Conservation (phyloP, 2,888 invertebrate genomes). For the Drosophila vallismaia region DNA sequence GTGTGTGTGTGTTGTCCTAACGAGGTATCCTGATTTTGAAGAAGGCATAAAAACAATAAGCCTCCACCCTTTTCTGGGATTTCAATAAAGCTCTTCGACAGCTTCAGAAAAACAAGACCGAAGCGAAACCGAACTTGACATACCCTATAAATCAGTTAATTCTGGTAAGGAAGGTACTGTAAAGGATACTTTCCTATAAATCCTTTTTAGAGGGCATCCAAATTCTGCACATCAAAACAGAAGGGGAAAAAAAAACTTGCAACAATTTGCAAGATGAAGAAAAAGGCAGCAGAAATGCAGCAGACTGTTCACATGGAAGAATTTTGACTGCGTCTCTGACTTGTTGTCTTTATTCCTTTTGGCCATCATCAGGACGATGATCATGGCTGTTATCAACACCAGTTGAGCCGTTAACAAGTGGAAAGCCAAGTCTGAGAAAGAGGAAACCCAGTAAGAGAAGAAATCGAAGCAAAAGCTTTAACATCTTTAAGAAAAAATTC, state of each 20-base stretch:
- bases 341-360: constrained; percentile 10
- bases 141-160: too few relatives aligned
- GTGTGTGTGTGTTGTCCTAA: constrained; percentile 53
- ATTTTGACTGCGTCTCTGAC: constrained; percentile 59
- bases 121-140: too few relatives aligned
- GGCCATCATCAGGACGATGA: constrained; percentile 45
- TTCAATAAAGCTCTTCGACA: constrained; percentile 68
- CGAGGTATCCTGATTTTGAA: constrained; percentile 59
- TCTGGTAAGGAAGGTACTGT: too few relatives aligned
- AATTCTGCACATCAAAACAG: background rate
- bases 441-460: background rate
- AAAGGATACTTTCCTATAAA: background rate
- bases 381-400: constrained; percentile 74
- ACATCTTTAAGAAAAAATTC: too few relatives aligned
- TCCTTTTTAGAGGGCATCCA: background rate
- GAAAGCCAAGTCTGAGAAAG: constrained; percentile 1
- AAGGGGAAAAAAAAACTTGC: constrained; percentile 6
- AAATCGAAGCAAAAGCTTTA: too few relatives aligned
- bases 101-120: constrained; percentile 37
- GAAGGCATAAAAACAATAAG: constrained; percentile 46
- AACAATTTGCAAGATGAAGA: constrained; percentile 10
- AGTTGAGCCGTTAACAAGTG: constrained; percentile 61
- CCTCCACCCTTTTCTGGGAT: constrained; percentile 33
- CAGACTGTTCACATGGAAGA: constrained; percentile 57
- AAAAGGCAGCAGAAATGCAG: constrained; percentile 1